These are phyloP conservation scores for Mycteria americana DNA, from an alignment of 2,797 vertebrate species.

Conservation along the genomic window DNA sequence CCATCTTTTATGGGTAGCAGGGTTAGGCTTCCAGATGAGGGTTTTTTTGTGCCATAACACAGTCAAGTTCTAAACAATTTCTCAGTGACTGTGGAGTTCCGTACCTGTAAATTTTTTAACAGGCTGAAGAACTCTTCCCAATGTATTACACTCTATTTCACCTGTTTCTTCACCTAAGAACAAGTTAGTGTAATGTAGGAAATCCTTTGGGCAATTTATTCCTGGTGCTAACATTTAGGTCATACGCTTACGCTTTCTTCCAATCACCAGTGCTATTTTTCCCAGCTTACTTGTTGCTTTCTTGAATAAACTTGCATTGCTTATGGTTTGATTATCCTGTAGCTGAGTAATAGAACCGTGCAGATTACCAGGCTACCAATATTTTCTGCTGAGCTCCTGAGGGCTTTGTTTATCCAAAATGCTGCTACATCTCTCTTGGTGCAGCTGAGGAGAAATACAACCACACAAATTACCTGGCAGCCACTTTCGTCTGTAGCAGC, in stretches of 20 bases:
- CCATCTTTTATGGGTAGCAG: not conserved
- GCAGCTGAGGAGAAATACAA: not conserved
- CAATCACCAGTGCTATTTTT: not conserved
- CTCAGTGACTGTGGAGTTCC: not conserved
- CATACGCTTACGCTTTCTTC: not conserved
- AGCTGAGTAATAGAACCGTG: not conserved
- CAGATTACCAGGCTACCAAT: not conserved
- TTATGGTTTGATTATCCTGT: not conserved
- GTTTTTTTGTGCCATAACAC: fast-evolving
- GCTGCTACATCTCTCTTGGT: not conserved
- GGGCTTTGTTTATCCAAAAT: not conserved
- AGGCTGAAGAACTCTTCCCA: not conserved
- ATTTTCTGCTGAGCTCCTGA: not conserved
- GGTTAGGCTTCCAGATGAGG: not conserved
- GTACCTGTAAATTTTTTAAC: not conserved
- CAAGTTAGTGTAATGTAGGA: not conserved
- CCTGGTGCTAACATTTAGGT: not conserved
- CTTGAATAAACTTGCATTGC: not conserved
- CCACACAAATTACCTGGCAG: not conserved
- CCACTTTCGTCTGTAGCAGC: not conserved
- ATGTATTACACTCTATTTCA: not conserved
- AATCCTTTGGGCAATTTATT: not conserved
- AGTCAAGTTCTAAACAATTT: not conserved
- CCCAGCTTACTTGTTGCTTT: not conserved
- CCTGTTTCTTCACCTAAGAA: not conserved